These are phyloP conservation scores for Eueremaeus valkanovi DNA, from an alignment of 2,888 invertebrate genomes.

Conservation along the genomic window DNA sequence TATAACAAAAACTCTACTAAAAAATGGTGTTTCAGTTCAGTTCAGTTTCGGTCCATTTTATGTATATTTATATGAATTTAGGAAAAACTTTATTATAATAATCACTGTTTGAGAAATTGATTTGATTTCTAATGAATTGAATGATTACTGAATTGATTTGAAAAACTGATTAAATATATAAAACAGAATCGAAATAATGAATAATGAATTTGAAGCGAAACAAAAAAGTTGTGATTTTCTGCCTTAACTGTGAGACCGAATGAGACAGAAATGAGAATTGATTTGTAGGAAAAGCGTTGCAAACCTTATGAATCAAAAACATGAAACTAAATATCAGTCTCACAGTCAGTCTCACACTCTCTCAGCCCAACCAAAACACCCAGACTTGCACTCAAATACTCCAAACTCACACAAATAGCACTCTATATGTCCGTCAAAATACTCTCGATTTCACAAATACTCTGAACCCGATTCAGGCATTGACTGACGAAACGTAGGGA, in stretches of 20 bases:
- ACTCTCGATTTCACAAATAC: too few relatives aligned
- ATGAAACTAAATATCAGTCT: constrained; percentile 13
- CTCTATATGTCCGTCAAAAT: too few relatives aligned
- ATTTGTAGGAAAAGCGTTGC: constrained; percentile 8
- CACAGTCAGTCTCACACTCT: too few relatives aligned
- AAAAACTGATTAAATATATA: background rate
- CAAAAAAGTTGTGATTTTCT: background rate
- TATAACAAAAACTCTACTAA: constrained; percentile 15
- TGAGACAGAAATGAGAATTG: constrained; percentile 17
- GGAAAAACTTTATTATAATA: too few relatives aligned
- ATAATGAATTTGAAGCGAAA: background rate
- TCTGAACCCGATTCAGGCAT: too few relatives aligned
- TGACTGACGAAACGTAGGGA: background rate
- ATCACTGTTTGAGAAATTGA: too few relatives aligned
- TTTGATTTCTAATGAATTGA: too few relatives aligned
- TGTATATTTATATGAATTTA: too few relatives aligned
- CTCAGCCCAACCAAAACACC: background rate
- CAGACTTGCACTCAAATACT: too few relatives aligned
- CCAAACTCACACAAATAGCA: too few relatives aligned
- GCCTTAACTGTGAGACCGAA: constrained; percentile 7
- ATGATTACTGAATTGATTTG: background rate
- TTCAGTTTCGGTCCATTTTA: too few relatives aligned
- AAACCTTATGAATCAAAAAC: background rate
- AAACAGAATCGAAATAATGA: background rate
- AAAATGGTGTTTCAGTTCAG: background rate